phyloP scores from a whole-genome alignment of 2,888 invertebrate genomes.

The Scaptomyza polygonia region DNA sequence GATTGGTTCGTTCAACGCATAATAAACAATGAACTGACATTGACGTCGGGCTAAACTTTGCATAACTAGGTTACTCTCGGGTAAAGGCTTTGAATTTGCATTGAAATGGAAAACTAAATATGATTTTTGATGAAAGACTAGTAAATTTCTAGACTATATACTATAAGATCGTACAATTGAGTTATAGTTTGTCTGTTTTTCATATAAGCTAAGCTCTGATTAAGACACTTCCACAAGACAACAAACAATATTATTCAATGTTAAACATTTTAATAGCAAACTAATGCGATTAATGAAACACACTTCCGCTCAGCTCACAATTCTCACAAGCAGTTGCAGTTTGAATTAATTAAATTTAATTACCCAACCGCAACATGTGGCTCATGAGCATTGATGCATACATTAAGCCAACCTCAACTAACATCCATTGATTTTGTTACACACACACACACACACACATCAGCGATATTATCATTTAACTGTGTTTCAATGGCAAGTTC shows the following conservation, averaged over 20 bases:
- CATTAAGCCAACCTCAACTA: slow-evolving; percentile 12
- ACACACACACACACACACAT: slow-evolving; percentile 16
- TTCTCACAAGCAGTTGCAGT: neutral
- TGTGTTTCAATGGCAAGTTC: slow-evolving; percentile 35
- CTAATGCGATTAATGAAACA: slow-evolving; percentile 1
- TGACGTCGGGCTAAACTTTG: slow-evolving; percentile 11
- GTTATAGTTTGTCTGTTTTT: no score
- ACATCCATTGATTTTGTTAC: slow-evolving; percentile 11
- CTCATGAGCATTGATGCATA: slow-evolving; percentile 22
- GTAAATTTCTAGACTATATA: no score
- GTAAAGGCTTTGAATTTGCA: slow-evolving; percentile 15
- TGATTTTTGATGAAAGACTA: neutral
- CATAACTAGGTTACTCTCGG: slow-evolving; percentile 23
- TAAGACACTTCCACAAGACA: neutral
- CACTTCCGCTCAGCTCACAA: neutral
- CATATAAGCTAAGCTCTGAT: no score
- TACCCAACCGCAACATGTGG: slow-evolving; percentile 53
- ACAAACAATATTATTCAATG: neutral
- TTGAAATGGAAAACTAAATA: neutral
- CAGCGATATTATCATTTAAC: slow-evolving; percentile 23
- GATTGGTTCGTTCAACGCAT: slow-evolving; percentile 60
- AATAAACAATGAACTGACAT: slow-evolving; percentile 55
- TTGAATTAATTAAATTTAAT: slow-evolving; percentile 44
- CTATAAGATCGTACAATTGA: no score
- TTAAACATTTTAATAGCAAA: neutral